These are phyloP conservation scores for Steinernema feltiae DNA, from an alignment of 1,140 invertebrate genomes.

Conservation along the genomic window DNA sequence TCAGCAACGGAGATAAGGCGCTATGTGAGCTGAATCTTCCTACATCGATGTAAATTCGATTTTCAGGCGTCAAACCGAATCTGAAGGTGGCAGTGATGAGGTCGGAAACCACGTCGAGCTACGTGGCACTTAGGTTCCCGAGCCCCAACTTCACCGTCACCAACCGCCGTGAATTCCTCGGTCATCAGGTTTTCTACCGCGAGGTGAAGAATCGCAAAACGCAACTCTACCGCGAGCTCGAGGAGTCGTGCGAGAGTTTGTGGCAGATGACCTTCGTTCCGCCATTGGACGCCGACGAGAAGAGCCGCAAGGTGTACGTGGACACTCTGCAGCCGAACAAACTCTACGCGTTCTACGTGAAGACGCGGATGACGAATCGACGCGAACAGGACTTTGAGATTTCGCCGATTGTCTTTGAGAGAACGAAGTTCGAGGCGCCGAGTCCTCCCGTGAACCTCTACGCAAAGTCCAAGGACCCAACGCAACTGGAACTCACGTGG, in stretches of 20 bases:
- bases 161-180: slow-evolving; percentile 55
- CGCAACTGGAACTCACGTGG: slow-evolving; percentile 66
- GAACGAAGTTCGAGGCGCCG: slow-evolving; percentile 61
- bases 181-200: slow-evolving; percentile 55
- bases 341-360: slow-evolving; percentile 53
- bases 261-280: slow-evolving; percentile 52
- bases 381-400: slow-evolving; percentile 52
- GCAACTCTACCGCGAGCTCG: slow-evolving; percentile 52
- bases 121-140: slow-evolving; percentile 56
- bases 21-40: slow-evolving; percentile 67
- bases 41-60: not conserved
- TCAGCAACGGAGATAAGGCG: slow-evolving; percentile 81
- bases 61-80: slow-evolving; percentile 65
- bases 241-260: slow-evolving; percentile 51
- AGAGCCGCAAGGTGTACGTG: not conserved
- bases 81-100: slow-evolving; percentile 63
- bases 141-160: slow-evolving; percentile 59
- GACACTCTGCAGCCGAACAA: not conserved
- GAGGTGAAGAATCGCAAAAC: slow-evolving; percentile 41
- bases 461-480: not conserved
- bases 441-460: slow-evolving; percentile 62
- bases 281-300: not conserved
- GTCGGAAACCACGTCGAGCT: slow-evolving; percentile 1
- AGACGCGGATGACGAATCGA: slow-evolving; percentile 51
- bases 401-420: slow-evolving; percentile 22